Percentiles rank a stretch among this genome's conserved stretches.
These are phyloP conservation scores for Eilema griseolum DNA, from an alignment of 2,888 invertebrate species.

Conservation along the genomic window DNA sequence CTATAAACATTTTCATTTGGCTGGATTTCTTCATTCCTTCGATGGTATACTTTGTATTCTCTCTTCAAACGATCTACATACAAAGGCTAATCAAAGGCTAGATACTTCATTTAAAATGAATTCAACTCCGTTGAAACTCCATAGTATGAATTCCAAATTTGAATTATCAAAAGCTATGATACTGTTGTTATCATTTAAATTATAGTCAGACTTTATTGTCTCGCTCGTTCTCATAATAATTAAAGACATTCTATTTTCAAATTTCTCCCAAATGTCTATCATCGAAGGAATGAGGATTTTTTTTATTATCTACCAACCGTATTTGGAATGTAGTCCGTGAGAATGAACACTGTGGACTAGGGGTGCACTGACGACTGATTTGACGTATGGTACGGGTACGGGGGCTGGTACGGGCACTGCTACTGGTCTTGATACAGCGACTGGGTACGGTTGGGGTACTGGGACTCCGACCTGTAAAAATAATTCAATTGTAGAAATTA, in stretches of 20 bases:
- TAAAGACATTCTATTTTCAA: slow-evolving; percentile 5
- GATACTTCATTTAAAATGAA: slow-evolving; percentile 29
- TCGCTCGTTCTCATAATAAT: neutral
- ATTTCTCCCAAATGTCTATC: slow-evolving; percentile 30
- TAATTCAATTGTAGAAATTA: neutral
- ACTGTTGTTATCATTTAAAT: neutral
- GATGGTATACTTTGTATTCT: slow-evolving; percentile 31
- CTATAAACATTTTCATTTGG: slow-evolving; percentile 42
- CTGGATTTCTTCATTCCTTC: slow-evolving; percentile 43
- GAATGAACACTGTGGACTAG: slow-evolving; percentile 50
- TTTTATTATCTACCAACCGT: slow-evolving; percentile 64
- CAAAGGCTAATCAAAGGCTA: slow-evolving; percentile 37
- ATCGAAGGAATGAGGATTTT: slow-evolving; percentile 49
- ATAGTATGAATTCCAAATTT: neutral
- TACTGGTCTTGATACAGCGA: slow-evolving; percentile 77
- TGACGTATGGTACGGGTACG: slow-evolving; percentile 68
- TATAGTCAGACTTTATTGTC: neutral
- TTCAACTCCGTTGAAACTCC: slow-evolving; percentile 39
- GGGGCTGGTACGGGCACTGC: slow-evolving; percentile 77
- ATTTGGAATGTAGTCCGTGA: slow-evolving; percentile 56
- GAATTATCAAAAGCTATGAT: neutral
- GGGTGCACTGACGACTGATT: slow-evolving; percentile 58
- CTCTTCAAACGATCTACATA: neutral
- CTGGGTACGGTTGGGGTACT: slow-evolving; percentile 82
- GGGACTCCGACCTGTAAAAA: slow-evolving; percentile 76